Evolutionary conservation across 2,797 vertebrate genomes (phyloP), one percentile per base, ranked within the genome.

Genomic region (Pagetopsis macropterus): DNA sequence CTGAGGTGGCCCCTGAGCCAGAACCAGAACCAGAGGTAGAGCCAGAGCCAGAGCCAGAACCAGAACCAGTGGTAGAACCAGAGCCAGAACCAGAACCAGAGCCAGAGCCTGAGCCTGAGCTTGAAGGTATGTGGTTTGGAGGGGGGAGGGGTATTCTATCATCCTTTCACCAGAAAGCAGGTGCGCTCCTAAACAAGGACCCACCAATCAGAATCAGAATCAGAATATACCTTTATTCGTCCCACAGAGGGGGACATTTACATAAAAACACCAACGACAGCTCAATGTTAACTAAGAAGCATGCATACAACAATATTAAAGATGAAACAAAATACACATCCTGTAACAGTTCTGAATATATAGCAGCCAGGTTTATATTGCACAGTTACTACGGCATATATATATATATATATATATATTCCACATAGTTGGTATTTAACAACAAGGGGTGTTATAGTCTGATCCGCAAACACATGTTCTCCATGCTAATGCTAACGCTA

Each of bases 101-200:
- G 9, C 84, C 81, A 62, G 88, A 90, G 3, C 72, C 79, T 14
- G 82, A 1, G 85, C 51, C 83, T 64, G 72, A 82, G 76, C 40
- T 54, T 85, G 93, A 95, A 96, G 95, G 95, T 96, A 96, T 92
- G 96, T 95, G 85, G 88, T 88, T 89, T 92, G 88, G 82, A 85
- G 61, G 83, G 88, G 88, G 86, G 60, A 31, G 77, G 85, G 85
- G 21, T 86, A 88, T 88, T 91, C 78, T 88, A 73, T 91, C 86
- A 92, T 91, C 91, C 87, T 91, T 92, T 87, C 65, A 27, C 83
- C 70, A 86, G 78, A 67, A 54, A 1, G 75, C 78, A 83, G 76
- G 55, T 81, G 82, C 58, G 12, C 82, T 89, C 82, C 65, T 37
- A 9, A 37, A 27, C 5, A 27, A 27, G 19, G 81, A 85, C 60